Evolutionary conservation across 2,888 invertebrate genomes (phyloP).

Genomic region (Laothoe populi): DNA sequence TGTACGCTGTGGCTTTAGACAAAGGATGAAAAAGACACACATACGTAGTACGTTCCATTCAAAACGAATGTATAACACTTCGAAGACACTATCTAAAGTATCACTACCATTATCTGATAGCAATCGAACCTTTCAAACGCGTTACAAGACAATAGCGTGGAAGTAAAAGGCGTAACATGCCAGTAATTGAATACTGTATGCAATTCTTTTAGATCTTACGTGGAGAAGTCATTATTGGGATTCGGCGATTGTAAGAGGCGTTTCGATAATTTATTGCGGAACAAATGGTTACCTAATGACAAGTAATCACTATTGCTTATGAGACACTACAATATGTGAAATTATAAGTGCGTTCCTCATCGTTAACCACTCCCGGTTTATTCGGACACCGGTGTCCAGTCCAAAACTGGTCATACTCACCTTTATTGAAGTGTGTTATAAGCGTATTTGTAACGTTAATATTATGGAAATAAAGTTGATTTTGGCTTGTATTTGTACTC

Average conservation of each 20-base stretch:
- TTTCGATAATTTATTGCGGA: too few relatives aligned
- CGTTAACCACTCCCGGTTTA: too few relatives aligned
- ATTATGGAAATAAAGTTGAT: too few relatives aligned
- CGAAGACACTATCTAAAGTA: slow-evolving; percentile 12
- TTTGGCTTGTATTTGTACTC: too few relatives aligned
- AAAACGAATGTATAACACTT: slow-evolving; percentile 9
- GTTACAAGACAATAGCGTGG: slow-evolving; percentile 31
- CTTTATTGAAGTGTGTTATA: too few relatives aligned
- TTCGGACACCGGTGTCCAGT: too few relatives aligned
- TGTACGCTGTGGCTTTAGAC: background rate
- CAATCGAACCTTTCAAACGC: slow-evolving; percentile 28
- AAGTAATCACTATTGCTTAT: too few relatives aligned
- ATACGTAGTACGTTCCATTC: background rate
- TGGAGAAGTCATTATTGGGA: background rate
- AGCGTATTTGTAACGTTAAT: too few relatives aligned
- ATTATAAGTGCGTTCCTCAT: too few relatives aligned
- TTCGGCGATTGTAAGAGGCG: background rate
- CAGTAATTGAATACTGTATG: slow-evolving; percentile 33
- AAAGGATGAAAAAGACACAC: background rate
- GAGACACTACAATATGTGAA: too few relatives aligned
- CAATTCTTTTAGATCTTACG: slow-evolving; percentile 11
- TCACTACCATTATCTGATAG: slow-evolving; percentile 30
- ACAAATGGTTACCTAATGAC: too few relatives aligned
- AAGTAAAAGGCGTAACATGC: slow-evolving; percentile 33
- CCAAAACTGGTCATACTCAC: too few relatives aligned